A percentile compares a stretch with the other conserved stretches of the same genome.
phyloP scores from a whole-genome alignment of 2,888 invertebrate genomes.

The Patella depressa region DNA sequence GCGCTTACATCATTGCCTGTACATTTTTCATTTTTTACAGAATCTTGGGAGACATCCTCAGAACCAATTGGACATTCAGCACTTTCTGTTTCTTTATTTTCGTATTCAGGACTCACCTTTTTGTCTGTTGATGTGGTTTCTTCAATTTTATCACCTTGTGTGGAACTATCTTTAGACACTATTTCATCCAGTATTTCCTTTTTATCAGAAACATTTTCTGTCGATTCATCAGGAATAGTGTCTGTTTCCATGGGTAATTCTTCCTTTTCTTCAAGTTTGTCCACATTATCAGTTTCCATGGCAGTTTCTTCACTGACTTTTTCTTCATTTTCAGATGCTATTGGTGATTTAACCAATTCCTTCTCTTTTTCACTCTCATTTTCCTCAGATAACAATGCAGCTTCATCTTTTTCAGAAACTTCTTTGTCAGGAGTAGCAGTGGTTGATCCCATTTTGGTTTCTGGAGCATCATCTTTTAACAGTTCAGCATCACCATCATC shows the following conservation, averaged over 20 bases:
- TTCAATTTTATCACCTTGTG: neutral
- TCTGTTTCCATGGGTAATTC: conserved; percentile 16
- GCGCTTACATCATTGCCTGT: neutral
- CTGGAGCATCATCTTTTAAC: neutral
- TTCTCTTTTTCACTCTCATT: conserved; percentile 18
- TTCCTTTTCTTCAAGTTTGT: neutral
- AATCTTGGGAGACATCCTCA: conserved; percentile 5
- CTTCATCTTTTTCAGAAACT: too few relatives aligned
- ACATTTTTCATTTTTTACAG: conserved; percentile 9
- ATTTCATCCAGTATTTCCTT: conserved; percentile 11
- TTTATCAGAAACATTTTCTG: conserved; percentile 6
- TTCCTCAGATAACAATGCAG: neutral
- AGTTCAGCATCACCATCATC: conserved; percentile 2
- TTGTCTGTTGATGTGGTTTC: conserved; percentile 11
- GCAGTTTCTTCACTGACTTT: conserved; percentile 8
- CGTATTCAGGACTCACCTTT: neutral
- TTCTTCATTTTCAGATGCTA: conserved; percentile 3
- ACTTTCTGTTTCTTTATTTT: too few relatives aligned
- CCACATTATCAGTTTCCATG: conserved; percentile 4
- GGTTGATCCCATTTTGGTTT: too few relatives aligned
- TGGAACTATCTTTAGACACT: neutral
- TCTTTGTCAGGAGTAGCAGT: too few relatives aligned
- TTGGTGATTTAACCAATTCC: conserved; percentile 11
- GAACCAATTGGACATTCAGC: neutral
- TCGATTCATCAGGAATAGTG: neutral